Evolutionary conservation across 2,113 vertebrate genomes (phyloP).

Genomic region (Apus apus): DNA sequence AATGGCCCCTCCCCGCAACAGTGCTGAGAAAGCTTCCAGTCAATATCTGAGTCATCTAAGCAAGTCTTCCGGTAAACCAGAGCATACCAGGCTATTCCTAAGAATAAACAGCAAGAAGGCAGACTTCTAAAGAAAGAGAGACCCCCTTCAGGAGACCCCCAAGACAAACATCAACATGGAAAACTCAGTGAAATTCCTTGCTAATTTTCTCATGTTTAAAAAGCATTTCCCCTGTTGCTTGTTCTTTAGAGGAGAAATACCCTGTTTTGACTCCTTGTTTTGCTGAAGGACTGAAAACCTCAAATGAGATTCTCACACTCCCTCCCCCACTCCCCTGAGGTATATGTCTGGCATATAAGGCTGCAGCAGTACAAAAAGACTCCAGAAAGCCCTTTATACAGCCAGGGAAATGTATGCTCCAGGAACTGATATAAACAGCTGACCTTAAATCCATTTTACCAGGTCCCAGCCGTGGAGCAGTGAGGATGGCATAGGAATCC

Average conservation of each 20-base stretch:
- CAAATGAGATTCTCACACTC: slow-evolving; percentile 46
- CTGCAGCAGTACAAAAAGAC: slow-evolving; percentile 3
- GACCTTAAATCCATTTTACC: background rate
- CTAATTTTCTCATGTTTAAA: background rate
- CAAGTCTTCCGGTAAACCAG: slow-evolving; percentile 50
- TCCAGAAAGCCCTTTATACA: background rate
- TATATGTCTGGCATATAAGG: slow-evolving; percentile 6
- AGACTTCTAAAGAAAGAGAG: background rate
- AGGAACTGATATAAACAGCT: slow-evolving; percentile 8
- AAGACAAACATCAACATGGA: background rate
- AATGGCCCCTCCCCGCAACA: background rate
- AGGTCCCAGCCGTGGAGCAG: background rate
- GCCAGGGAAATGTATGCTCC: background rate
- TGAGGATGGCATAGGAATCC: background rate
- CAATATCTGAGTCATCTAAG: slow-evolving; percentile 63
- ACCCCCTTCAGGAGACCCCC: background rate
- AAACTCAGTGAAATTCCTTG: background rate
- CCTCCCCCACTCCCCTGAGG: slow-evolving; percentile 22
- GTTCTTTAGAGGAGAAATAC: slow-evolving; percentile 24
- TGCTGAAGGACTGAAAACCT: slow-evolving; percentile 14
- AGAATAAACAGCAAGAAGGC: slow-evolving; percentile 34
- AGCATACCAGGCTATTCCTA: slow-evolving; percentile 44
- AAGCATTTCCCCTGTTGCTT: background rate
- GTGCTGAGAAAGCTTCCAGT: slow-evolving; percentile 56
- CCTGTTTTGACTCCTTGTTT: slow-evolving; percentile 5